Percentiles rank a stretch among this genome's conserved stretches.
phyloP scores from a whole-genome alignment of 2,888 invertebrate species.

The Diadromus collaris region DNA sequence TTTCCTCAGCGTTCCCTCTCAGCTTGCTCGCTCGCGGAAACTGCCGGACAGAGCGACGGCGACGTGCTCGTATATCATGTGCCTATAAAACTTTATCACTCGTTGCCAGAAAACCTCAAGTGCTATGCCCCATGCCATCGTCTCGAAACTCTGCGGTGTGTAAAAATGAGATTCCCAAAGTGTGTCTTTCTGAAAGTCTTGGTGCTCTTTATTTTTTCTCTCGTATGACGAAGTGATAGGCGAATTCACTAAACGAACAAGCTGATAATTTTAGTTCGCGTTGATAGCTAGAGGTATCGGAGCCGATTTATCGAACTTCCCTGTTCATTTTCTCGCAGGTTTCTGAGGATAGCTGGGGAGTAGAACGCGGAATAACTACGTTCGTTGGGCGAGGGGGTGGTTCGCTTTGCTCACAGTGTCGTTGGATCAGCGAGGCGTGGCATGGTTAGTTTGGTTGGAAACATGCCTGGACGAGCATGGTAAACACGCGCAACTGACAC shows the following conservation, averaged over 20 bases:
- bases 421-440: conserved; percentile 75
- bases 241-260: conserved; percentile 23
- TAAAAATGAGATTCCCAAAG: conserved; percentile 43
- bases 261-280: conserved; percentile 4
- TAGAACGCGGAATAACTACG: conserved; percentile 46
- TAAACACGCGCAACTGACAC: conserved; percentile 79
- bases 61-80: conserved; percentile 60
- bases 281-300: conserved; percentile 23
- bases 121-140: conserved; percentile 26
- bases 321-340: conserved; percentile 26
- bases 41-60: conserved; percentile 46
- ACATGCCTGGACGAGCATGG: conserved; percentile 77
- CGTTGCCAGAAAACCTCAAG: conserved; percentile 60
- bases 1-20: conserved; percentile 50
- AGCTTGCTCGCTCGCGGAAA: conserved; percentile 43
- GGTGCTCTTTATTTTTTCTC: conserved; percentile 10
- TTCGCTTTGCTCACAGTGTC: conserved; percentile 63
- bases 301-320: neutral
- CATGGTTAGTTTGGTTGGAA: conserved; percentile 78
- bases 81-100: conserved; percentile 64
- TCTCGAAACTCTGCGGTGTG: conserved; percentile 44
- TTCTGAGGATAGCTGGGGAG: conserved; percentile 25
- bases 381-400: conserved; percentile 39
- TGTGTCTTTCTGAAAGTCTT: conserved; percentile 3
- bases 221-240: neutral